These are phyloP conservation scores for Mirounga angustirostris DNA, from an alignment of 2,113 vertebrate species.

Conservation along the genomic window DNA sequence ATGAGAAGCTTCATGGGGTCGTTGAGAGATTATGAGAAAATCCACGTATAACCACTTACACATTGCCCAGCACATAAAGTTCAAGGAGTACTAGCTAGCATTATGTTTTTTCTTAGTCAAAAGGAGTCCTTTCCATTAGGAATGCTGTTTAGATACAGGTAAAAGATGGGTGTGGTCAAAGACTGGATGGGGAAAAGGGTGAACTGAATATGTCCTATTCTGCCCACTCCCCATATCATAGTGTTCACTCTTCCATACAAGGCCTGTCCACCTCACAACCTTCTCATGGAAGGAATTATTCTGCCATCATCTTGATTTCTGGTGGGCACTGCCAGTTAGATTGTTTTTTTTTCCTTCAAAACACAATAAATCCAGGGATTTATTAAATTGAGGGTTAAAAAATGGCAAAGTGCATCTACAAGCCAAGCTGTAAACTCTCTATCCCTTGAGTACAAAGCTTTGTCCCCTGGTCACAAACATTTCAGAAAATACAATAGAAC, in stretches of 20 bases:
- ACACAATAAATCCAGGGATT: neutral
- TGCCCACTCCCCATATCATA: neutral
- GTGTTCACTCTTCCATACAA: neutral
- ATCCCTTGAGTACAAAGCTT: neutral
- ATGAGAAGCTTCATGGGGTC: neutral
- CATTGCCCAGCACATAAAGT: neutral
- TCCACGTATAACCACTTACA: neutral
- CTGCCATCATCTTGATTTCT: neutral
- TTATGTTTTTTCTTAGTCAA: neutral
- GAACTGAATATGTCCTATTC: neutral
- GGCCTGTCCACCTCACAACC: neutral
- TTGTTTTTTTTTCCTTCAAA: neutral
- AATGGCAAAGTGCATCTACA: neutral
- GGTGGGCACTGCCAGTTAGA: neutral
- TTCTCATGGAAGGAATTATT: neutral
- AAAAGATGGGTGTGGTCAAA: neutral
- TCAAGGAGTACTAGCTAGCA: neutral
- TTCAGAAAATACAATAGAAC: constrained; percentile 62
- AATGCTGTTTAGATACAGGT: neutral
- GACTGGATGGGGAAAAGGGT: neutral
- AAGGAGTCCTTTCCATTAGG: neutral
- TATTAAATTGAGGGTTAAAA: constrained; percentile 53
- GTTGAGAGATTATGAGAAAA: neutral
- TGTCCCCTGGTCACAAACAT: constrained; percentile 10
- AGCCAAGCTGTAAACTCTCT: constrained; percentile 24